A percentile compares a stretch with the other conserved stretches of the same genome.
Conservation (phyloP, 2,888 invertebrate species). For the Drosophila algonquin region DNA sequence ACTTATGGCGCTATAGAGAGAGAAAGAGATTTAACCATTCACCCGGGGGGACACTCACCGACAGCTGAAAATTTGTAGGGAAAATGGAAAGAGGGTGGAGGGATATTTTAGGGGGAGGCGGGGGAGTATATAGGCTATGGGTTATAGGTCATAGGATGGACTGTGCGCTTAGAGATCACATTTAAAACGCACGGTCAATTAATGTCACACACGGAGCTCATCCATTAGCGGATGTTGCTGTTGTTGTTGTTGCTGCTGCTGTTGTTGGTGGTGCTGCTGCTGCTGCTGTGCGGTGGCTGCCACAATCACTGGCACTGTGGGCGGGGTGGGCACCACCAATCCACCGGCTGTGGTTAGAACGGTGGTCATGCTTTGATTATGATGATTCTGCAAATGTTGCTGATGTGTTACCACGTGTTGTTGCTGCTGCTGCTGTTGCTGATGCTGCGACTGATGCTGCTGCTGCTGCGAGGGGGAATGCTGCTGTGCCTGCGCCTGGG, state of each 20-base stretch:
- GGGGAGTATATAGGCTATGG: background rate
- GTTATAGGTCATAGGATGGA: background rate
- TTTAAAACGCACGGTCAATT: conserved; percentile 84
- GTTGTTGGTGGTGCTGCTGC: conserved; percentile 70
- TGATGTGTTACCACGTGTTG: conserved; percentile 65
- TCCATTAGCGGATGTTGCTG: conserved; percentile 88
- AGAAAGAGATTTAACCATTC: conserved; percentile 9
- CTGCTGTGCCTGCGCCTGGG: conserved; percentile 73
- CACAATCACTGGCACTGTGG: conserved; percentile 74
- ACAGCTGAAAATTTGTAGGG: conserved; percentile 25
- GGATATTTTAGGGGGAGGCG: conserved; percentile 3
- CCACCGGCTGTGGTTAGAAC: conserved; percentile 87
- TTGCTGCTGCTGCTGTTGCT: conserved; percentile 71
- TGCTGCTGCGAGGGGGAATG: conserved; percentile 72
- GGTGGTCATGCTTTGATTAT: conserved; percentile 84
- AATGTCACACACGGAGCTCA: conserved; percentile 93
- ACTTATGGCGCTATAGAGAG: background rate
- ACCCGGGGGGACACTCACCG: conserved; percentile 15
- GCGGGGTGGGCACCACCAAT: conserved; percentile 88
- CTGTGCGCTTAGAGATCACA: conserved; percentile 83
- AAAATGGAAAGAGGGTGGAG: conserved; percentile 36
- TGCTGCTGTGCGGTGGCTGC: conserved; percentile 72
- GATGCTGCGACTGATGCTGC: conserved; percentile 64
- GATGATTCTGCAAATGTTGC: conserved; percentile 83
- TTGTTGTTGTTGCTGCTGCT: conserved; percentile 81